phyloP scores from a whole-genome alignment of 2,797 vertebrate species.

The Darevskia mixta region DNA sequence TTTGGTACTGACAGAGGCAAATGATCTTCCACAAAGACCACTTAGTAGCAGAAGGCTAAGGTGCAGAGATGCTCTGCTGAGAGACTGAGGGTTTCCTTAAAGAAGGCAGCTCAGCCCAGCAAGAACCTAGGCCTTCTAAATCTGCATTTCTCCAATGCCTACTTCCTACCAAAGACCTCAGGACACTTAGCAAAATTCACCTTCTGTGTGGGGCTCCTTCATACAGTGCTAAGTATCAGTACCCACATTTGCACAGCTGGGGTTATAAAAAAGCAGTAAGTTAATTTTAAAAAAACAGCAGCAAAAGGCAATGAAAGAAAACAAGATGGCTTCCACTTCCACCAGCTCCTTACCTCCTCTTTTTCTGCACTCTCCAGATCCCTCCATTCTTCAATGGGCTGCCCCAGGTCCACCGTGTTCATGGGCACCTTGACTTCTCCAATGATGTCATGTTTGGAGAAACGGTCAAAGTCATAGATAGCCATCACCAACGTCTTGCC shows the following conservation, averaged over 20 bases:
- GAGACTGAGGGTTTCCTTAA: neutral
- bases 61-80: neutral
- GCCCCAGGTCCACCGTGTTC: slow-evolving; percentile 95
- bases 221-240: neutral
- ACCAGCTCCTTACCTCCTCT: slow-evolving; percentile 88
- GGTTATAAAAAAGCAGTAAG: neutral
- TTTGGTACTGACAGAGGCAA: neutral
- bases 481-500: slow-evolving; percentile 96
- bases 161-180: neutral
- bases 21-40: neutral
- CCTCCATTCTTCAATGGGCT: slow-evolving; percentile 95
- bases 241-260: neutral
- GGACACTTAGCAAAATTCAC: neutral
- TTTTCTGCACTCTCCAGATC: slow-evolving; percentile 96
- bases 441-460: slow-evolving; percentile 97
- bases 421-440: slow-evolving; percentile 95
- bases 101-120: neutral
- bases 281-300: neutral
- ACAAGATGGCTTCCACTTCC: neutral
- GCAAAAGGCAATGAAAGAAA: neutral
- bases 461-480: slow-evolving; percentile 97
- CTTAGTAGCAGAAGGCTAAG: neutral
- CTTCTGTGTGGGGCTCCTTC: neutral
- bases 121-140: neutral
- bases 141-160: neutral